These are phyloP conservation scores for Perdita meconis DNA, from an alignment of 2,888 invertebrate genomes.

Conservation along the genomic window DNA sequence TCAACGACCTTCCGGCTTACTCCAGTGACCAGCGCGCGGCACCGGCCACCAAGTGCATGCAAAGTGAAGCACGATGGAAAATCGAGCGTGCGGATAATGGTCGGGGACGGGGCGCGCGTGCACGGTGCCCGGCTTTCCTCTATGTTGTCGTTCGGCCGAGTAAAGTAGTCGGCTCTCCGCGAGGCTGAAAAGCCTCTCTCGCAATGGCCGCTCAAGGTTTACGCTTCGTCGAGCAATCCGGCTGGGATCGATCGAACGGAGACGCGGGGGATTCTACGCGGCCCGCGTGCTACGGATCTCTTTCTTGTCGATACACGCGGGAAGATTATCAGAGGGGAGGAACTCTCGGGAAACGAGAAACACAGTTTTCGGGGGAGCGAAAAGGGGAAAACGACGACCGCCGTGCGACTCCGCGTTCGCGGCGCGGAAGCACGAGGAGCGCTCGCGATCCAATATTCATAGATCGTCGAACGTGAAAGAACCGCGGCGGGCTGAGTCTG, in stretches of 20 bases:
- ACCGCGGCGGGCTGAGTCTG: conserved; percentile 34
- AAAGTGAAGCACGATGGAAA: conserved; percentile 30
- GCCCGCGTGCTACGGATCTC: conserved; percentile 43
- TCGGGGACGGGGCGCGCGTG: conserved; percentile 6
- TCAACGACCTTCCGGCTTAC: conserved; percentile 66
- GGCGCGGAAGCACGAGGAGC: conserved; percentile 8
- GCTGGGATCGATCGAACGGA: conserved; percentile 59
- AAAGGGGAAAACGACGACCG: neutral
- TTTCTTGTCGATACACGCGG: conserved; percentile 46
- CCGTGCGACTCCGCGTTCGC: neutral
- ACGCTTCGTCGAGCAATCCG: conserved; percentile 61
- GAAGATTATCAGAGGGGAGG: conserved; percentile 35
- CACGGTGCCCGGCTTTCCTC: conserved; percentile 15
- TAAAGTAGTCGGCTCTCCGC: conserved; percentile 50
- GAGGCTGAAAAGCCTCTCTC: conserved; percentile 46
- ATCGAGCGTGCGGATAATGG: conserved; percentile 46
- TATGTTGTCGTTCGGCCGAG: conserved; percentile 36
- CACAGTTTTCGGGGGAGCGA: neutral
- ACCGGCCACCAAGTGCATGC: conserved; percentile 7
- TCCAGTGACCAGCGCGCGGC: conserved; percentile 62
- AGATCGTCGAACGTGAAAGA: conserved; percentile 55
- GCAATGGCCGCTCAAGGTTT: conserved; percentile 47
- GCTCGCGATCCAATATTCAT: conserved; percentile 34
- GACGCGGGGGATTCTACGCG: neutral
- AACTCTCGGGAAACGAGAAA: conserved; percentile 20